Conservation (phyloP, 1,140 invertebrate species). For the Medauroidea extradentata region DNA sequence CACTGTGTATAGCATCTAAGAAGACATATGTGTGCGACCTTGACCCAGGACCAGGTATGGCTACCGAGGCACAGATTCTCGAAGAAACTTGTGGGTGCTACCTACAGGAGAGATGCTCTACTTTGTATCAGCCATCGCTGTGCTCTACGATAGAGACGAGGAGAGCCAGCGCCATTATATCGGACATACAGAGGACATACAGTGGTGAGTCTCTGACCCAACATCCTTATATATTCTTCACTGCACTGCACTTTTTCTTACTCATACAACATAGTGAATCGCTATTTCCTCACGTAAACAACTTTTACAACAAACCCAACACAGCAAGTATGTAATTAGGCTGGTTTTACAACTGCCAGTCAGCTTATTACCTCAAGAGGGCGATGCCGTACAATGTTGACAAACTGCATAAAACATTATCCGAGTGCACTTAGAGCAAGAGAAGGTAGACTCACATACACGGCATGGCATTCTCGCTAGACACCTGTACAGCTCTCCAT, state of each 20-base stretch:
- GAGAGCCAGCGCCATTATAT: conserved; percentile 88
- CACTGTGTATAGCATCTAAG: neutral
- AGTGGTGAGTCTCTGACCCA: conserved; percentile 51
- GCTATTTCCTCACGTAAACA: neutral
- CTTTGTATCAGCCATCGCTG: conserved; percentile 85
- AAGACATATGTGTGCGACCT: conserved; percentile 9
- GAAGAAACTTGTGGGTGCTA: conserved; percentile 84
- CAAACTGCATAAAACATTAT: too few relatives aligned
- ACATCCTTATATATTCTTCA: too few relatives aligned
- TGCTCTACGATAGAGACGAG: conserved; percentile 86
- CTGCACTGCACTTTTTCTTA: neutral
- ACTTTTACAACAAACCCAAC: too few relatives aligned
- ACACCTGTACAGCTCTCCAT: too few relatives aligned
- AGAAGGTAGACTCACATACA: too few relatives aligned
- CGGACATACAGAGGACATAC: conserved; percentile 92
- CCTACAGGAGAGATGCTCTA: conserved; percentile 90
- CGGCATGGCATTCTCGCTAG: too few relatives aligned
- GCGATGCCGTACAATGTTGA: too few relatives aligned
- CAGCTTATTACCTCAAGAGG: too few relatives aligned
- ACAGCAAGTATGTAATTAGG: too few relatives aligned
- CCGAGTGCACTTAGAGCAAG: too few relatives aligned
- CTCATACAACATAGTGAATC: neutral
- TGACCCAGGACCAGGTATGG: conserved; percentile 63
- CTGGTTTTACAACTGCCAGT: too few relatives aligned
- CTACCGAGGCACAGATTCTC: conserved; percentile 83